These are phyloP conservation scores for Melitaea athalia DNA, from an alignment of 2,888 invertebrate genomes.

Conservation along the genomic window DNA sequence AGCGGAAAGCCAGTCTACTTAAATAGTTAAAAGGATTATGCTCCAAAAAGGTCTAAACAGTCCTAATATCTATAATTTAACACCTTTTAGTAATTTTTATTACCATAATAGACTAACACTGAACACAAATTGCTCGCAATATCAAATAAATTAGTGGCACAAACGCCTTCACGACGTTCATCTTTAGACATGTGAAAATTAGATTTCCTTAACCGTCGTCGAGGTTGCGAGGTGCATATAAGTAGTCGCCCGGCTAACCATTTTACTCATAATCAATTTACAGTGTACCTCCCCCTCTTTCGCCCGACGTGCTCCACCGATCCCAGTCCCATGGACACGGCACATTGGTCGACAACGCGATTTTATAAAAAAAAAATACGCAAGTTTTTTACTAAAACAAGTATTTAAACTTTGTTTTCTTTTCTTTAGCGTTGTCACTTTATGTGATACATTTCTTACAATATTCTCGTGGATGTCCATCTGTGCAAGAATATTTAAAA, in stretches of 20 bases:
- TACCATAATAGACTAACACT: background rate
- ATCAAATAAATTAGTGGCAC: conserved; percentile 10
- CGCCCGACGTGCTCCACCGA: conserved; percentile 36
- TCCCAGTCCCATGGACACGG: conserved; percentile 14
- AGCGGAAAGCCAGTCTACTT: background rate
- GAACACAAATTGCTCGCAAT: background rate
- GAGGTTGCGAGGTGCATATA: conserved; percentile 64
- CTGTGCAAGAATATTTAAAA: too few species aligned
- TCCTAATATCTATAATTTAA: too few species aligned
- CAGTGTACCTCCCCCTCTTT: conserved; percentile 52
- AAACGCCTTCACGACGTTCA: conserved; percentile 3
- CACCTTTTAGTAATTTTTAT: background rate
- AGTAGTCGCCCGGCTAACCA: conserved; percentile 68
- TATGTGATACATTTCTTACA: too few species aligned
- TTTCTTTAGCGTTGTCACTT: too few species aligned
- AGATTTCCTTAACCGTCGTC: conserved; percentile 57
- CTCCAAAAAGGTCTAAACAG: too few species aligned
- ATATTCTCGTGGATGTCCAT: too few species aligned
- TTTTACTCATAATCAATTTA: conserved; percentile 77
- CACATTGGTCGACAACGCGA: conserved; percentile 21
- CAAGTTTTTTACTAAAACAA: too few species aligned
- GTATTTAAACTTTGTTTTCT: too few species aligned
- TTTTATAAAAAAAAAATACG: background rate
- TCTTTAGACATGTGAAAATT: conserved; percentile 56
- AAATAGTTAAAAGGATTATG: background rate